Base-by-base conservation (phyloP, 2,113 vertebrate genomes). In the Leucosticte australis region DNA sequence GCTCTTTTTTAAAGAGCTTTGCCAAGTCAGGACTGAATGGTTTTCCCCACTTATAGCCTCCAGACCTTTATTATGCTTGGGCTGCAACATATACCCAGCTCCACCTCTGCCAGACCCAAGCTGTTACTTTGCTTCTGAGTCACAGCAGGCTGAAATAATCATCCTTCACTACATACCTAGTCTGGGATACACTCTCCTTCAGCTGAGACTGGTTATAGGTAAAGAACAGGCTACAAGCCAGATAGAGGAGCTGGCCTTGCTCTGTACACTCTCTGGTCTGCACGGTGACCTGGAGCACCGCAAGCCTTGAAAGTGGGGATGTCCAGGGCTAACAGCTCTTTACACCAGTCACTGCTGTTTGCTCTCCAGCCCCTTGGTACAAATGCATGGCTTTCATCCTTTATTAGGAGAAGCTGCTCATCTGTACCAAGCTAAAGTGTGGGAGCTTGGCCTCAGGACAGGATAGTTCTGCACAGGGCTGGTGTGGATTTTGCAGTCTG, bases 41-140 rank as follows among this genome's bases (percentile, higher is more conserved):
- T 96, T 96, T 96, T 89, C 77, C 95, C 96, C 96, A 92, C 90
- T 96, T 87, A 94, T 30, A 95, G 91, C 94, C 89, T 96, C 92
- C 89, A 89, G 96, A 85, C 41, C 63, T 96, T 97, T 96, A 96
- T 96, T 97, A 96, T 96, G 71, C 80, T 96, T 96, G 89, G 92
- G 94, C 81, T 97, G 91, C 89, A 92, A 75, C 46, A 73, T 81
- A 86, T 28, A 80, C 75, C 76, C 55, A 68, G 73, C 68, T 94
- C 94, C 69, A 87, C 75, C 84, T 91, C 90, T 20, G 24, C 83
- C 83, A 97, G 84, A 92, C 92, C 89, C 70, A 84, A 86, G 74
- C 63, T 95, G 81, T 91, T 95, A 53, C 90, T 96, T 94, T 67
- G 49, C 91, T 42, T 87, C 44, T 96, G 96, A 97, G 87, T 97